phyloP scores from a whole-genome alignment of 2,888 invertebrate species.

The Notocelia uddmanniana region DNA sequence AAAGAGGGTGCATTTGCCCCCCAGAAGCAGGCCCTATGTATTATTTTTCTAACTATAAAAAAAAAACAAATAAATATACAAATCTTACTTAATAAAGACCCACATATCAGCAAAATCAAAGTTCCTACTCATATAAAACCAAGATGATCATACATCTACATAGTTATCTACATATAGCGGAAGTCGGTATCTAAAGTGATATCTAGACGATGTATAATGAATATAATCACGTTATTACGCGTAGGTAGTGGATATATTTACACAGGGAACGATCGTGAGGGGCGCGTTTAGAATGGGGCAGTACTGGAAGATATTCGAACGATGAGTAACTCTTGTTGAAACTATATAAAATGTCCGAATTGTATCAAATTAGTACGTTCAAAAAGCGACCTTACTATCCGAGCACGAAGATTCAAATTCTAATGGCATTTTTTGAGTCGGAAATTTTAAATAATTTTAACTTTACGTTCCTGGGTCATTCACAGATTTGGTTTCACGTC shows the following conservation, averaged over 20 bases:
- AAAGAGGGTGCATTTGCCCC: too few relatives aligned
- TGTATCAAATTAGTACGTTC: too few relatives aligned
- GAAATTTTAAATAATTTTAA: too few relatives aligned
- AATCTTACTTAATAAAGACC: too few relatives aligned
- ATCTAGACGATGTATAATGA: conserved; percentile 34
- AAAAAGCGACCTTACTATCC: too few relatives aligned
- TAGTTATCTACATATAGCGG: conserved; percentile 30
- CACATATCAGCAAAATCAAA: conserved; percentile 10
- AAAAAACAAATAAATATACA: background rate
- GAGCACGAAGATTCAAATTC: too few relatives aligned
- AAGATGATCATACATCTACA: background rate
- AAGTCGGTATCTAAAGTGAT: conserved; percentile 41
- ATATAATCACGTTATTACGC: conserved; percentile 28
- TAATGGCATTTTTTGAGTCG: too few relatives aligned
- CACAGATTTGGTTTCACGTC: too few relatives aligned
- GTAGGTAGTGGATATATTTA: conserved; percentile 35
- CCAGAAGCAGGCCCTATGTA: too few relatives aligned
- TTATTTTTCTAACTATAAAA: too few relatives aligned
- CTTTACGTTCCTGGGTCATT: too few relatives aligned
- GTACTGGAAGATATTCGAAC: conserved; percentile 16
- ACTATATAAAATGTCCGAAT: too few relatives aligned
- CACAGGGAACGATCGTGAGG: conserved; percentile 8
- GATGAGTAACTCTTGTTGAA: background rate
- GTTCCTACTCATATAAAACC: background rate
- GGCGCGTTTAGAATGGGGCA: conserved; percentile 23